Evolutionary conservation across 2,113 vertebrate genomes (phyloP).

Genomic region (Cyanocitta stelleri): DNA sequence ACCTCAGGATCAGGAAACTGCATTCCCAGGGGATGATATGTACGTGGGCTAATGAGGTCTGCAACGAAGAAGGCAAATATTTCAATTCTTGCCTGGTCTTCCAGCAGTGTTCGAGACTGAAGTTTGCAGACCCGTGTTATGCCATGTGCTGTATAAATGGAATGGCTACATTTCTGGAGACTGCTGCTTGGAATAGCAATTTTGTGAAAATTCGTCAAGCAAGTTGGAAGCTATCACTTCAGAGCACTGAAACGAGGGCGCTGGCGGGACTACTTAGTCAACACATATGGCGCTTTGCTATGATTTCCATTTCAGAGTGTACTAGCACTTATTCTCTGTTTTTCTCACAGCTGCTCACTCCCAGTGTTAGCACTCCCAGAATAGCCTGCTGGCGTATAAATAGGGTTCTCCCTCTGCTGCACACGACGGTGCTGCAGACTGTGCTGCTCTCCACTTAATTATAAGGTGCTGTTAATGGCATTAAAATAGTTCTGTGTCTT

Average conservation of each 20-base stretch:
- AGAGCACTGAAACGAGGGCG: neutral
- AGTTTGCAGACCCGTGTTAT: neutral
- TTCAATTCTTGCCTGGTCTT: neutral
- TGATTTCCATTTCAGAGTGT: constrained; percentile 37
- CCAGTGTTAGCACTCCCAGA: neutral
- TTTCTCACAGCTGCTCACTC: constrained; percentile 57
- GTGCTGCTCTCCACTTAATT: neutral
- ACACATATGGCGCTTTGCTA: neutral
- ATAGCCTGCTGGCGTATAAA: neutral
- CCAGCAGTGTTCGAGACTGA: neutral
- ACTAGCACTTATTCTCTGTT: constrained; percentile 38
- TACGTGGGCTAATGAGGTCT: neutral
- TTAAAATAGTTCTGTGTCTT: neutral
- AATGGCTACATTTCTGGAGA: neutral
- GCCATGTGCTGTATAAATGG: neutral
- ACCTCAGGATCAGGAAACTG: neutral
- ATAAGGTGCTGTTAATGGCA: neutral
- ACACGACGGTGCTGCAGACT: neutral
- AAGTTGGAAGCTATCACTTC: neutral
- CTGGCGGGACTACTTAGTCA: constrained; percentile 25
- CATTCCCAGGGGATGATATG: neutral
- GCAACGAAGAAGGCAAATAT: neutral
- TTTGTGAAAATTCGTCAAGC: neutral
- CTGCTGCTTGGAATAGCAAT: neutral
- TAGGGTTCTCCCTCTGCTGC: neutral